A percentile compares a stretch with the other conserved stretches of the same genome.
phyloP scores from a whole-genome alignment of 92 coral and sea anemone genomes.

The Epizoanthus fatuus region DNA sequence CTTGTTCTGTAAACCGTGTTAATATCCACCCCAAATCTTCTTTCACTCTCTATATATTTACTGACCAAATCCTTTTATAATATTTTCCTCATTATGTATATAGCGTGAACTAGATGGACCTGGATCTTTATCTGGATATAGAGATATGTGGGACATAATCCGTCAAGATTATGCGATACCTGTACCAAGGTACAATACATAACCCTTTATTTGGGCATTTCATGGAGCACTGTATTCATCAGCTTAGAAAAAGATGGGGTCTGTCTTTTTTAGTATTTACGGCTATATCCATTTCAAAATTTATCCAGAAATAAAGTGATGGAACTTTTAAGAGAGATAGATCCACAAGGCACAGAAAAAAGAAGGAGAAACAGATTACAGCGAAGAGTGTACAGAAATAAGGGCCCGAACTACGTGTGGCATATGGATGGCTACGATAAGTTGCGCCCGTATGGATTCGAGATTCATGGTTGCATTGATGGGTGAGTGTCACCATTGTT shows the following conservation, averaged over 20 bases:
- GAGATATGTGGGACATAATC: slow-evolving; percentile 49
- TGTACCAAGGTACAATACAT: slow-evolving; percentile 43
- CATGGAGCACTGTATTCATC: background rate
- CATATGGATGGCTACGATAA: slow-evolving; percentile 29
- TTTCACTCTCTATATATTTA: no score
- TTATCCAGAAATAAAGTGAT: slow-evolving; percentile 49
- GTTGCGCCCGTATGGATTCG: slow-evolving; percentile 27
- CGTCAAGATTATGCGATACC: slow-evolving; percentile 43
- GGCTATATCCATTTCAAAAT: background rate
- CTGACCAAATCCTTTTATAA: no score
- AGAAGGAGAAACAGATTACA: background rate
- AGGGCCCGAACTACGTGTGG: slow-evolving; percentile 23
- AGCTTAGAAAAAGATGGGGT: background rate
- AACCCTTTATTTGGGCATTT: background rate
- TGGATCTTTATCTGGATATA: slow-evolving; percentile 40
- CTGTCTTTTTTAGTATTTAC: background rate
- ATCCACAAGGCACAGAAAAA: slow-evolving; percentile 6
- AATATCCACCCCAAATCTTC: no score
- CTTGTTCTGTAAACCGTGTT: no score
- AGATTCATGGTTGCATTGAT: slow-evolving; percentile 34
- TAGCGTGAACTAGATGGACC: slow-evolving; percentile 56
- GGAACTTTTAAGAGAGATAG: slow-evolving; percentile 32
- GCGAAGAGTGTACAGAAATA: slow-evolving; percentile 22
- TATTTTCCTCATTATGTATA: background rate
- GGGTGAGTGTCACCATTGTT: background rate